Conservation (phyloP, 1,140 invertebrate species). For the Tetraneura akinire region DNA sequence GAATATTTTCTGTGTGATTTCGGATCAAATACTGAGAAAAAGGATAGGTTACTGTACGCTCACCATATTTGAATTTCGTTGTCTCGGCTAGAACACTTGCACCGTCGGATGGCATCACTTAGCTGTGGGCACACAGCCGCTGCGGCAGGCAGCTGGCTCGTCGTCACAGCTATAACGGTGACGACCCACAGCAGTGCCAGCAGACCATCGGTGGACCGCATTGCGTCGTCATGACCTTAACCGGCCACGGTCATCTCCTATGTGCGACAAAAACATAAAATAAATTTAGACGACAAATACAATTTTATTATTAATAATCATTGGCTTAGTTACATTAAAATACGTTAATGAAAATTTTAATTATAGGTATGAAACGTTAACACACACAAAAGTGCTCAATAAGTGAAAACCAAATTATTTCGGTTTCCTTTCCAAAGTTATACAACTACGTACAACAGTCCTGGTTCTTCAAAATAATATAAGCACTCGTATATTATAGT, state of each 20-base stretch:
- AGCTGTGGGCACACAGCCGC: conserved; percentile 36
- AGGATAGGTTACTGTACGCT: neutral
- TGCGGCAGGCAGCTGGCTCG: neutral
- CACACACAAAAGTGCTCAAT: too few species aligned
- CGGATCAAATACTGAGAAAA: neutral
- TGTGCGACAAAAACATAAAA: neutral
- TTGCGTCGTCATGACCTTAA: conserved; percentile 48
- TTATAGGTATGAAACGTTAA: too few species aligned
- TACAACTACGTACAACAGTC: too few species aligned
- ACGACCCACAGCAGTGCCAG: conserved; percentile 44
- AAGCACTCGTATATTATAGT: too few species aligned
- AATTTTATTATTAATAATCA: too few species aligned
- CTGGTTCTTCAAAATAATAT: too few species aligned
- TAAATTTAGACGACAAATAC: too few species aligned
- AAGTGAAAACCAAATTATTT: too few species aligned
- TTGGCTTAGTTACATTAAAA: too few species aligned
- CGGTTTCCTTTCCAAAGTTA: too few species aligned
- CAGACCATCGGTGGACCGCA: conserved; percentile 45
- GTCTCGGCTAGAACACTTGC: conserved; percentile 55
- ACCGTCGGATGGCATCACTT: conserved; percentile 54
- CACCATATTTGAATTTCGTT: conserved; percentile 57
- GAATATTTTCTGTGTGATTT: too few species aligned
- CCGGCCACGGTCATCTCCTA: conserved; percentile 25
- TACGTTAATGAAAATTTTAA: too few species aligned
- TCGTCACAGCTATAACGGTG: conserved; percentile 5